Base-by-base conservation (phyloP, 2,797 vertebrate species). In the Cuniculus paca region DNA sequence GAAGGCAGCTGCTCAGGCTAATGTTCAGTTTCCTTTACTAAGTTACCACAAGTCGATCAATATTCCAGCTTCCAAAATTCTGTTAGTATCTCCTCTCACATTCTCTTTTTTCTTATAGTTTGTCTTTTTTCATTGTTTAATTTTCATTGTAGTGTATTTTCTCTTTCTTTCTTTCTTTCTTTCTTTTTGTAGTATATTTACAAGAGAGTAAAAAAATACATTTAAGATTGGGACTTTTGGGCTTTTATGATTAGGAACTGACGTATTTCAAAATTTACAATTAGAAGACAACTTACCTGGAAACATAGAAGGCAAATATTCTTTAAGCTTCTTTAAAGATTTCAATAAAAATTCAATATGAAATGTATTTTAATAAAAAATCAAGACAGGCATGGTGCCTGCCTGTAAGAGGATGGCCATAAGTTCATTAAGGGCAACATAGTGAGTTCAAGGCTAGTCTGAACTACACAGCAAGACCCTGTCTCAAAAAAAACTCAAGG, bases 201-300 rank as follows among this genome's bases (percentile, higher is more conserved):
- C 31, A 68, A 95, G 10, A 88, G 11, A 52, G 11, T 48, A 28
- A 90, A 93, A 92, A 88, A 96, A 82, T n/a, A 19, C 78, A 39
- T 61, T 78, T 52, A 78, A 52, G 31, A 48, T 75, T 20, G 28
- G 2, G 48, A 0, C 6, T 74, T 45, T 77, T 34, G 16, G 10
- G 42, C 16, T 78, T 78, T 52, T 50, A 52, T 20, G 48, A 52
- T 45, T 95, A 72, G 39, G 34, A 24, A 13, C 24, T 74, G 24
- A 77, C 58, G 86, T 88, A 94, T 90, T 92, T 96, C 39, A 97
- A 93, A 95, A 94, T 48, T 54, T 93, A 58, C 84, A n/a, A 84
- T 78, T 45, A 86, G 68, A 90, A 90, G n/a, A 80, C 39, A 91
- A 75, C 17, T 83, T 54, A n/a, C 12, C 31, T 94, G 11, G 19